Evolutionary conservation across 2,113 vertebrate species (phyloP).

Genomic region (Synodontis membranacea): DNA sequence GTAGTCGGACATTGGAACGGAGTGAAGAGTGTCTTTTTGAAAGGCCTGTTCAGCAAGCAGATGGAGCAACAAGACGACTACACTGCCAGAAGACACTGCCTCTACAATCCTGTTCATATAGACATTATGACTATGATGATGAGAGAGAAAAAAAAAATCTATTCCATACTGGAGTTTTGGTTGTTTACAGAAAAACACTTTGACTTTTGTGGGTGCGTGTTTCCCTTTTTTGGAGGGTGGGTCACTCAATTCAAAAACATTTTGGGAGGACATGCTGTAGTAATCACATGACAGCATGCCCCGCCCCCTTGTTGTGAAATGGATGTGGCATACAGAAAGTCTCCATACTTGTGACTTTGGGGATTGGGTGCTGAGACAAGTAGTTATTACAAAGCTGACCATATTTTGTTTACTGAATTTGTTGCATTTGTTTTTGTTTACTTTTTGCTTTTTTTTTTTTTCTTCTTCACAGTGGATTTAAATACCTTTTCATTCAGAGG

Average conservation of each 20-base stretch:
- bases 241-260: slow-evolving; percentile 57
- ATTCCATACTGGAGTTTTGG: slow-evolving; percentile 81
- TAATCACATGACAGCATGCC: slow-evolving; percentile 31
- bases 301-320: slow-evolving; percentile 38
- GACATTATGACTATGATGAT: slow-evolving; percentile 67
- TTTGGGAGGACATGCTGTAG: slow-evolving; percentile 26
- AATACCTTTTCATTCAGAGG: slow-evolving; percentile 37
- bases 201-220: slow-evolving; percentile 74
- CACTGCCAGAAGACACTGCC: slow-evolving; percentile 79
- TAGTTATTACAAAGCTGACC: slow-evolving; percentile 45
- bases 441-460: slow-evolving; percentile 12
- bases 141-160: slow-evolving; percentile 69
- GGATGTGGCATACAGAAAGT: slow-evolving; percentile 36
- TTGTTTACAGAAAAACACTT: slow-evolving; percentile 79
- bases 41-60: slow-evolving; percentile 49
- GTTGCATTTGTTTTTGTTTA: slow-evolving; percentile 39
- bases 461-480: slow-evolving; percentile 35
- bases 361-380: slow-evolving; percentile 19
- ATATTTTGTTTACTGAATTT: slow-evolving; percentile 54
- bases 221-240: slow-evolving; percentile 8
- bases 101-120: slow-evolving; percentile 77
- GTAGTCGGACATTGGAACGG: slow-evolving; percentile 64
- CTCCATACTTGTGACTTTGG: slow-evolving; percentile 45
- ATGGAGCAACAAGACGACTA: slow-evolving; percentile 62
- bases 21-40: slow-evolving; percentile 56